Conservation (phyloP, 2,113 vertebrate species). For the Archilochus colubris region DNA sequence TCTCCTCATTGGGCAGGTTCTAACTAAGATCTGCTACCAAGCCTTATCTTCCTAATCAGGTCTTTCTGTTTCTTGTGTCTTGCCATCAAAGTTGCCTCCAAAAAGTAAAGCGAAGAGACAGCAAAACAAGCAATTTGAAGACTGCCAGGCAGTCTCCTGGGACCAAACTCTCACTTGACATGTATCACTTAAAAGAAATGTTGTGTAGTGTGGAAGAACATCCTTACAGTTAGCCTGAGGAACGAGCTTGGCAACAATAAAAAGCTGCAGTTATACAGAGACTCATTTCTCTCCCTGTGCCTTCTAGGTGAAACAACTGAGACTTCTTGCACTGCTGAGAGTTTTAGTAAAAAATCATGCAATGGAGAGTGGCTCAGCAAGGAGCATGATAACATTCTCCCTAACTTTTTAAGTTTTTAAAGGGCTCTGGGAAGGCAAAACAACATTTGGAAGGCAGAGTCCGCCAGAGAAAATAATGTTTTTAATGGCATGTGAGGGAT, state of each 20-base stretch:
- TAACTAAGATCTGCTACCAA: background rate
- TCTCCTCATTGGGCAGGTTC: background rate
- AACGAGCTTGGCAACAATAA: conserved; percentile 54
- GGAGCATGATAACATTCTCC: background rate
- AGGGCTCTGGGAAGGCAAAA: background rate
- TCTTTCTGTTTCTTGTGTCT: conserved; percentile 5
- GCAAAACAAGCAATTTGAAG: conserved; percentile 52
- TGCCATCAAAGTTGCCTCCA: conserved; percentile 23
- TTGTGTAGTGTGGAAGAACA: conserved; percentile 47
- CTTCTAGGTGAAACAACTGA: conserved; percentile 45
- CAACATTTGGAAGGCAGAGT: background rate
- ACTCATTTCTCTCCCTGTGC: conserved; percentile 49
- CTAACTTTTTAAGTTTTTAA: conserved; percentile 1
- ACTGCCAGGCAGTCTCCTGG: conserved; percentile 38
- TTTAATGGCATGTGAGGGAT: conserved; percentile 13
- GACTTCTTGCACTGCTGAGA: conserved; percentile 35
- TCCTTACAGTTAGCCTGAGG: conserved; percentile 56
- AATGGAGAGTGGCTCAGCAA: conserved; percentile 8
- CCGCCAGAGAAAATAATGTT: background rate
- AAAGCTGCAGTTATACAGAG: conserved; percentile 45
- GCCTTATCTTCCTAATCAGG: conserved; percentile 15
- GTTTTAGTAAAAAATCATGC: conserved; percentile 25
- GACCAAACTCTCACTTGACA: conserved; percentile 45
- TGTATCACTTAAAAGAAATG: conserved; percentile 57
- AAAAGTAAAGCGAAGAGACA: conserved; percentile 32